Evolutionary conservation across 2,888 invertebrate species (phyloP).

Genomic region (Dichetophora obliterata): DNA sequence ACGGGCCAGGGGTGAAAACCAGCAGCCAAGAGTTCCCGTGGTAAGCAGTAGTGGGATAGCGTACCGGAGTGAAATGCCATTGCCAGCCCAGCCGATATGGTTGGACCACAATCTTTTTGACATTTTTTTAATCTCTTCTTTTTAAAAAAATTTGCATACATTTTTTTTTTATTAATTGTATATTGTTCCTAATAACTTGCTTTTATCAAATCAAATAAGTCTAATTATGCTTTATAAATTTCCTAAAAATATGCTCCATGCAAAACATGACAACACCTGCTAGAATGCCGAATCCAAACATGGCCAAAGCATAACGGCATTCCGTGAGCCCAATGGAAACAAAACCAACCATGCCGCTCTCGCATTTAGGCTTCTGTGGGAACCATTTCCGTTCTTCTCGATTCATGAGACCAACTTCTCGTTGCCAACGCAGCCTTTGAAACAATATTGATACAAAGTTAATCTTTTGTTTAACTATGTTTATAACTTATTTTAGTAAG

Average conservation of each 20-base stretch:
- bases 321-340: constrained; percentile 73
- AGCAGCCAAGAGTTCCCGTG: constrained; percentile 99
- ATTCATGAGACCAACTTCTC: constrained; percentile 73
- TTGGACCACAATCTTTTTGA: constrained; percentile 81
- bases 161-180: not conserved
- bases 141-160: not conserved
- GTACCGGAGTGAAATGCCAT: constrained; percentile 93
- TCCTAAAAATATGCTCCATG: constrained; percentile 53
- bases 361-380: constrained; percentile 73
- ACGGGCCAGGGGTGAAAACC: constrained; percentile 99
- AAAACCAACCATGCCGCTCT: constrained; percentile 70
- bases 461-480: not conserved
- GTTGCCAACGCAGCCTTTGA: constrained; percentile 74
- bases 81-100: constrained; percentile 87
- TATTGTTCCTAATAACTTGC: too few relatives aligned
- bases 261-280: constrained; percentile 55
- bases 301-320: constrained; percentile 72
- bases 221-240: not conserved
- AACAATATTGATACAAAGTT: too few relatives aligned
- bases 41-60: constrained; percentile 99
- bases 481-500: not conserved
- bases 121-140: constrained; percentile 14
- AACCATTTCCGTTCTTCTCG: constrained; percentile 73
- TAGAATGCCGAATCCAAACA: constrained; percentile 61
- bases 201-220: too few relatives aligned